Conservation (phyloP, 2,113 vertebrate genomes). For the Seriola dumerili region DNA sequence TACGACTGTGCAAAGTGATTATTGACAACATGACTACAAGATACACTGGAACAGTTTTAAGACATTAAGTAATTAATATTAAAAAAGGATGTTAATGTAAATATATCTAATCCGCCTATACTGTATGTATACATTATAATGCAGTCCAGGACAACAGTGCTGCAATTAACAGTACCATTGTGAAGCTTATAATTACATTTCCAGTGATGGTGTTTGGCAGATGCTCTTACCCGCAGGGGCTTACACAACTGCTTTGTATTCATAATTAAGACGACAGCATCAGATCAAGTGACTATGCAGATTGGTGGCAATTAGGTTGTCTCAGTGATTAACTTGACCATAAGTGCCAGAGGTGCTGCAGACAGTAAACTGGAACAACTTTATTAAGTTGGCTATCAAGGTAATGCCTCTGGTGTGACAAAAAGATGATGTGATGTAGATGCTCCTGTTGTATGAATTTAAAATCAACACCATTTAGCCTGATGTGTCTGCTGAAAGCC, state of each 20-base stretch:
- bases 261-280: conserved; percentile 50
- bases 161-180: conserved; percentile 41
- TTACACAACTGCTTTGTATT: conserved; percentile 64
- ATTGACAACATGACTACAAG: not conserved
- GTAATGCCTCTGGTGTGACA: not conserved
- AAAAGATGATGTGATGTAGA: not conserved
- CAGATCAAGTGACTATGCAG: conserved; percentile 46
- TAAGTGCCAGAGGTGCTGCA: conserved; percentile 25
- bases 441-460: conserved; percentile 9
- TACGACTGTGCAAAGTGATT: not conserved
- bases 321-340: conserved; percentile 39
- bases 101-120: not conserved
- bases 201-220: conserved; percentile 61
- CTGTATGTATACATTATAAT: not conserved
- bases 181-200: conserved; percentile 67
- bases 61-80: not conserved
- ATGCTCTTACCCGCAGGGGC: conserved; percentile 61
- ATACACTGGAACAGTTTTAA: not conserved
- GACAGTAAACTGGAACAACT: conserved; percentile 22
- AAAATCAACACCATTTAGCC: conserved; percentile 15
- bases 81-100: not conserved
- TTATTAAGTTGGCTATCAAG: conserved; percentile 16
- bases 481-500: not conserved
- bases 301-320: conserved; percentile 45
- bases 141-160: conserved; percentile 11